Evolutionary conservation across 2,888 invertebrate genomes (phyloP).

Genomic region (Netelia fuscicornis): DNA sequence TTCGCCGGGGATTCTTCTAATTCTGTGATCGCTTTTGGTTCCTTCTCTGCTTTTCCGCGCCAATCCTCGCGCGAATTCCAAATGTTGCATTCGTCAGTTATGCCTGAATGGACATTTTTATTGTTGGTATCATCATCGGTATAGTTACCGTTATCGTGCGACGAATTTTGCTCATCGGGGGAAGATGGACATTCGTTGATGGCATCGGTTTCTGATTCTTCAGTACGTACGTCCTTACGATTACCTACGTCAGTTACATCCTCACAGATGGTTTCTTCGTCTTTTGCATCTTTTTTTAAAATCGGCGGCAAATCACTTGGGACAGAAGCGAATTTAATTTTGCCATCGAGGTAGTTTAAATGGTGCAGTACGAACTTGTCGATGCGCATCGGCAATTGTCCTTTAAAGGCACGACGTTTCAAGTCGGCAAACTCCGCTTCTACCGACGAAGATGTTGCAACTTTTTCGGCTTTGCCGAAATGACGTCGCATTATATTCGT

Average conservation of each 20-base stretch:
- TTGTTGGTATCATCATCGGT: not conserved
- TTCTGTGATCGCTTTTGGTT: not conserved
- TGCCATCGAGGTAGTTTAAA: conserved; percentile 66
- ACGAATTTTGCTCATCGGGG: not conserved
- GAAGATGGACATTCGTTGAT: not conserved
- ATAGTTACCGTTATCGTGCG: not conserved
- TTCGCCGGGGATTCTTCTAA: conserved; percentile 38
- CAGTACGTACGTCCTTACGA: not conserved
- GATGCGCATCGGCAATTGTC: conserved; percentile 63
- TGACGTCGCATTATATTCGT: conserved; percentile 65
- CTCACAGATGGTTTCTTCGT: not conserved
- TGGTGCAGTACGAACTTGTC: conserved; percentile 68
- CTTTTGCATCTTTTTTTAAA: not conserved
- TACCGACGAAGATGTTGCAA: conserved; percentile 68
- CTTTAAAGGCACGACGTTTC: conserved; percentile 55
- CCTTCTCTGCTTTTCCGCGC: conserved; percentile 48
- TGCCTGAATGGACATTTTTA: conserved; percentile 15
- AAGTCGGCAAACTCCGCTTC: conserved; percentile 65
- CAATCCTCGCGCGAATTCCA: conserved; percentile 62
- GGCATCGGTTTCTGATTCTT: not conserved
- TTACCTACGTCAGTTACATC: not conserved
- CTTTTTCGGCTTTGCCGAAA: conserved; percentile 51
- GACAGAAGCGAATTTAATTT: conserved; percentile 64
- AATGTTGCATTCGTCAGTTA: conserved; percentile 13
- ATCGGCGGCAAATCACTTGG: conserved; percentile 34